Evolutionary conservation across 2,113 vertebrate species (phyloP).

Genomic region (Clarias magur): DNA sequence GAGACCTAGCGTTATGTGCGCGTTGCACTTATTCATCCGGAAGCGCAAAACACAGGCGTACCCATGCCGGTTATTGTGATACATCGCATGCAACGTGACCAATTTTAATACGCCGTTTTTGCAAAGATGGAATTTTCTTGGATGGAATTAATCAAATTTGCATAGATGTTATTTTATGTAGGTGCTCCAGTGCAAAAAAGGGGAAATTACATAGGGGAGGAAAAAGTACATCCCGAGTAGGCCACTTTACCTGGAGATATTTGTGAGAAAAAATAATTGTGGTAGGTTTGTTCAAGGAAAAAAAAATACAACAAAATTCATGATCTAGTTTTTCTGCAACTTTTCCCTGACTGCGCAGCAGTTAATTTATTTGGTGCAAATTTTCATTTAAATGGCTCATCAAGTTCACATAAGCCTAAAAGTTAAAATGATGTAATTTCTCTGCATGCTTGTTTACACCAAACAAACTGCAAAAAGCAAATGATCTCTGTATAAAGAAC

Average conservation of each 20-base stretch:
- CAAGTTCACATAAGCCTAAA: neutral
- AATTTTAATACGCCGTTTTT: neutral
- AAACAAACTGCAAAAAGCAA: neutral
- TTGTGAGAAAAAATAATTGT: no score
- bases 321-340: neutral
- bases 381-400: neutral
- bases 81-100: neutral
- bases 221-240: neutral
- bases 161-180: neutral
- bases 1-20: constrained; percentile 15
- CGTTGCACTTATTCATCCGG: constrained; percentile 20
- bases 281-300: neutral
- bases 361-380: neutral
- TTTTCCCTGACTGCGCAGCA: neutral
- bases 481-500: neutral
- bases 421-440: neutral
- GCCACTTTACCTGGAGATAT: no score
- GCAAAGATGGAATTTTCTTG: neutral
- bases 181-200: neutral
- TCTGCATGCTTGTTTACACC: neutral
- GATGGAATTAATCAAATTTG: neutral
- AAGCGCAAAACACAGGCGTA: constrained; percentile 31
- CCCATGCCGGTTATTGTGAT: neutral
- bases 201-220: neutral
- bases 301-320: neutral